A percentile compares a stretch with the other conserved stretches of the same genome.
These are phyloP conservation scores for Eupeodes luniger DNA, from an alignment of 2,888 invertebrate genomes.

Conservation along the genomic window DNA sequence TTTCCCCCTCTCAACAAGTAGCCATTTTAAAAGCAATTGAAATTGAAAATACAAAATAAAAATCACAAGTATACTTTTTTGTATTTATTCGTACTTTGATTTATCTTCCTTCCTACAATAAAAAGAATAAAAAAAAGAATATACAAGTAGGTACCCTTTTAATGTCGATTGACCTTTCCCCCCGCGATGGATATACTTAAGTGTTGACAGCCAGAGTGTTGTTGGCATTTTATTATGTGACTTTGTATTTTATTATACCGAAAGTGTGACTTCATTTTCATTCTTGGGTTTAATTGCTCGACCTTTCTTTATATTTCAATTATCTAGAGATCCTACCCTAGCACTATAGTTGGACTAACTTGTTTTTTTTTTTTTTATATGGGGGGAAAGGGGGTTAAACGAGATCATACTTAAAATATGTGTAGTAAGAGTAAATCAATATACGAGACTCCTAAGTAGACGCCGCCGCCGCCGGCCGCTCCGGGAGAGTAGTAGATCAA, in stretches of 20 bases:
- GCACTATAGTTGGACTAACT: neutral
- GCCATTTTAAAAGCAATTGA: slow-evolving; percentile 9
- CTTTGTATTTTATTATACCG: neutral
- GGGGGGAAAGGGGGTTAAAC: too few relatives aligned
- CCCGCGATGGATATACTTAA: neutral
- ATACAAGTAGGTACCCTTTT: slow-evolving; percentile 12
- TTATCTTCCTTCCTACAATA: slow-evolving; percentile 10
- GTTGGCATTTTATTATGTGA: neutral
- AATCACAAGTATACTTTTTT: slow-evolving; percentile 14
- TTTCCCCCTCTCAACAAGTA: neutral
- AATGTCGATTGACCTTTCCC: slow-evolving; percentile 14
- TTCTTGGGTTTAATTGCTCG: slow-evolving; percentile 1
- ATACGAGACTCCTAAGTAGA: slow-evolving; percentile 21
- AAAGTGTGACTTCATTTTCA: slow-evolving; percentile 25
- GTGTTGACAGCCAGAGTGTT: neutral
- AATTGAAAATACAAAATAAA: neutral
- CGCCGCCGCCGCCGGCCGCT: slow-evolving; percentile 18
- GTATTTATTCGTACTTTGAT: slow-evolving; percentile 14
- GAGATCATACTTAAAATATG: neutral
- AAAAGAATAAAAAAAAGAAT: neutral
- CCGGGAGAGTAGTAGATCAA: slow-evolving; percentile 70
- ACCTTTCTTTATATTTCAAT: slow-evolving; percentile 12
- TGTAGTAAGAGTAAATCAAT: slow-evolving; percentile 44
- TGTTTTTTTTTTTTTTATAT: too few relatives aligned
- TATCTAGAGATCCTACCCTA: neutral